Base-by-base conservation (phyloP, 1,140 invertebrate species). In the Chironomus tepperi region DNA sequence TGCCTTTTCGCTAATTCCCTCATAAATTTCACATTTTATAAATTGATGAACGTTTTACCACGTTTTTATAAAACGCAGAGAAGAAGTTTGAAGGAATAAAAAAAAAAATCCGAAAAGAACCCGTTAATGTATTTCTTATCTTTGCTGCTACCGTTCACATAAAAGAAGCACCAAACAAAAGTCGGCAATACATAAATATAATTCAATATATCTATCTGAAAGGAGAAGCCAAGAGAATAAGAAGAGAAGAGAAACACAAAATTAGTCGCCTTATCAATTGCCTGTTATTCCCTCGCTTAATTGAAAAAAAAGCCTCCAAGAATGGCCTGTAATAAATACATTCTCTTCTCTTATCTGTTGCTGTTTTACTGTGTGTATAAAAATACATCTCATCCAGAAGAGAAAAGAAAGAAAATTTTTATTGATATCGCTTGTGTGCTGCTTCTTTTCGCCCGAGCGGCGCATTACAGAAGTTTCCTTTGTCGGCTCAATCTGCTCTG, bases 111-210 rank as follows among this genome's bases (percentile, higher is more conserved):
- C n/a, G 47, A 57, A 18, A 70, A 34, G 24, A 70, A 70, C 65
- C 65, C 65, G 65, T 70, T 70, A 70, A 70, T 70, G 65, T 70
- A 70, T 70, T 70, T 70, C 65, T 70, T 70, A 70, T 70, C 65
- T 70, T 19, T 34, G 24, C 18, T 70, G 65, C 65, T 70, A 70
- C 65, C 65, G 65, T 70, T 70, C 65, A 10, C 16, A 70, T 70
- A 70, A 70, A 57, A 70, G 65, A 70, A 70, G 65, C 65, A 70
- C 65, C 65, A 18, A 21, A 70, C 16, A 18, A 16, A 70, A 19
- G 65, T 18, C 65, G 65, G 7, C 19, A 34, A 34, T 34, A 34
- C 5, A 57, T 57, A 57, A 57, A 57, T 57, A 57, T 57, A 57
- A 57, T 57, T n/a, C 12, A 57, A 57, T n/a, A 57, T 57, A 57